Evolutionary conservation across 1,140 invertebrate species (phyloP), one percentile per base, ranked within the genome.

Genomic region (Samia ricini): DNA sequence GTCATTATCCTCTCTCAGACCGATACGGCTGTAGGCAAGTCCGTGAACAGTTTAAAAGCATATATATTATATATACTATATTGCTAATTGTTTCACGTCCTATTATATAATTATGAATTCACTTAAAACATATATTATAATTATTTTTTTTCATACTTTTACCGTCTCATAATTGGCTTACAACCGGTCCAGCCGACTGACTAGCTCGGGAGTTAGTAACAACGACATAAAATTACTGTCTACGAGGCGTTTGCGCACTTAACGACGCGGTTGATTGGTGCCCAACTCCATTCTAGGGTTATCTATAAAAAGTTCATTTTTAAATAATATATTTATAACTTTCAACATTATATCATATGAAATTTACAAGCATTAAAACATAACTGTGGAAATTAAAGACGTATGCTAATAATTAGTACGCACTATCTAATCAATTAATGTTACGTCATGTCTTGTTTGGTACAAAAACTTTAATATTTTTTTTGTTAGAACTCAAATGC

Each of bases 151-250:
- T 58, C 55, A 67, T 71, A 80, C 78, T 79, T 80, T 83, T 84
- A 85, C 79, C 78, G 77, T 85, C 83, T 79, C 74, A 82, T 86
- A 86, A 88, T 86, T 83, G 79, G 75, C 20, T 66, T 61, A 61
- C 19, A 72, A 81, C 79, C 79, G 80, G 80, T 83, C 72, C 22
- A 60, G 57, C 10, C 49, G 66, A 63, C 61, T 61, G 64, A 70
- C 75, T 60, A 66, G 65, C 68, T 68, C 70, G 72, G 79, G 81
- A 82, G 80, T 80, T 81, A 88, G 83, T 85, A 83, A 80, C 81
- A 84, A 88, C 77, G 77, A 85, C 82, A 73, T 77, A 74, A 83
- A 83, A 85, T 86, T 84, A 71, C 85, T 77, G 78, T 68, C 69
- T 72, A 61, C 68, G 74, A 77, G 70, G 80, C 74, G 76, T 71